phyloP scores from a whole-genome alignment of 2,113 vertebrate genomes.

The Sitta europaea region DNA sequence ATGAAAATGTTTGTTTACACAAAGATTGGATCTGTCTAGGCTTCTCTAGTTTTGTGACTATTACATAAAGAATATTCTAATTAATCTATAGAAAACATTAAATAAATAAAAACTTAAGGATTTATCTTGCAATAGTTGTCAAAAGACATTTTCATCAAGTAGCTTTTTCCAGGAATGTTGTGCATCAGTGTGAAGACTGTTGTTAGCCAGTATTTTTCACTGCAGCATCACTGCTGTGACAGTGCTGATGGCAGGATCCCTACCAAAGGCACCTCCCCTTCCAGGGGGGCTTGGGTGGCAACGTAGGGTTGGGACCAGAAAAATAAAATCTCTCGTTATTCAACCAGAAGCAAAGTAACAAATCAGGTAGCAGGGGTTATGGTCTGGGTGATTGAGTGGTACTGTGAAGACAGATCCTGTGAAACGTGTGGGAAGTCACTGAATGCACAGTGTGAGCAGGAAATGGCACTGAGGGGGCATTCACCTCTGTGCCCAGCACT shows the following conservation, averaged over 20 bases:
- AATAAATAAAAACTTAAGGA: background rate
- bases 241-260: background rate
- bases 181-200: background rate
- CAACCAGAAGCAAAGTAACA: background rate
- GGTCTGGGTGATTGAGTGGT: background rate
- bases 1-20: background rate
- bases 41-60: background rate
- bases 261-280: background rate
- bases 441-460: rapidly evolving
- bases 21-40: background rate
- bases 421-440: background rate
- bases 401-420: background rate
- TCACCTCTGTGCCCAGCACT: background rate
- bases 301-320: background rate
- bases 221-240: background rate
- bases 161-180: background rate
- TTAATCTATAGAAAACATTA: background rate
- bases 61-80: background rate
- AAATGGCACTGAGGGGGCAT: background rate
- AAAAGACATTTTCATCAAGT: background rate
- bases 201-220: background rate
- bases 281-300: background rate
- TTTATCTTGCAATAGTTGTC: background rate
- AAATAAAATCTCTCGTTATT: background rate
- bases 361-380: background rate